Conservation (phyloP, 2,113 vertebrate species). For the Callorhinus ursinus region DNA sequence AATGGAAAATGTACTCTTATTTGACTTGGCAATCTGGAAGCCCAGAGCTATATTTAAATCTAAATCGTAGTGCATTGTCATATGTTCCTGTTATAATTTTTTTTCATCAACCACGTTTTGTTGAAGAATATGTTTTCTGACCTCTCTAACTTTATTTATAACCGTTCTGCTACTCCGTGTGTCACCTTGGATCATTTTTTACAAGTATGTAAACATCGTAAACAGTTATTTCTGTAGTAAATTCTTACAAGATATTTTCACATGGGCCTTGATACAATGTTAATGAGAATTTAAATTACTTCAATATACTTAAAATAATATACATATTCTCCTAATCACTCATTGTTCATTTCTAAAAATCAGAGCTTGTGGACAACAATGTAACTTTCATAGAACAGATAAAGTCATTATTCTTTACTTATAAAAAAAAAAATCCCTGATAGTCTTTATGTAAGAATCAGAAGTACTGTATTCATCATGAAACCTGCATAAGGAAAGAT, state of each 20-base stretch:
- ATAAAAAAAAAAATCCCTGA: neutral
- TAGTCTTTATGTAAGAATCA: constrained; percentile 15
- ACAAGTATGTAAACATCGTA: neutral
- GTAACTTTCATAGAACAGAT: neutral
- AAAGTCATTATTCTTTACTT: neutral
- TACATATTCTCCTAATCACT: neutral
- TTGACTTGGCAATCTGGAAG: constrained; percentile 39
- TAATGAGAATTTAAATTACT: constrained; percentile 33
- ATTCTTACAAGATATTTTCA: neutral
- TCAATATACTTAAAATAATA: constrained; percentile 42
- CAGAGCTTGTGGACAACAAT: neutral
- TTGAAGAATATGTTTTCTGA: constrained; percentile 33
- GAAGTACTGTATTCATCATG: neutral
- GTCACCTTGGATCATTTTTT: neutral
- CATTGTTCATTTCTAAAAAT: constrained; percentile 27
- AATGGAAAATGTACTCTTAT: neutral
- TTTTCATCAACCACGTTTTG: neutral
- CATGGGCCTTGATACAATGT: neutral
- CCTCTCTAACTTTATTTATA: constrained; percentile 19
- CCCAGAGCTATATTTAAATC: neutral
- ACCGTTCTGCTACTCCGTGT: neutral
- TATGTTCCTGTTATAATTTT: constrained; percentile 10
- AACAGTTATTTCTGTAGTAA: neutral
- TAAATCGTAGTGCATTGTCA: neutral
- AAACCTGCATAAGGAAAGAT: neutral